Percentiles rank a stretch among this genome's conserved stretches.
Evolutionary conservation across 2,888 invertebrate genomes (phyloP).

Genomic region (Drosophila mayaguana): DNA sequence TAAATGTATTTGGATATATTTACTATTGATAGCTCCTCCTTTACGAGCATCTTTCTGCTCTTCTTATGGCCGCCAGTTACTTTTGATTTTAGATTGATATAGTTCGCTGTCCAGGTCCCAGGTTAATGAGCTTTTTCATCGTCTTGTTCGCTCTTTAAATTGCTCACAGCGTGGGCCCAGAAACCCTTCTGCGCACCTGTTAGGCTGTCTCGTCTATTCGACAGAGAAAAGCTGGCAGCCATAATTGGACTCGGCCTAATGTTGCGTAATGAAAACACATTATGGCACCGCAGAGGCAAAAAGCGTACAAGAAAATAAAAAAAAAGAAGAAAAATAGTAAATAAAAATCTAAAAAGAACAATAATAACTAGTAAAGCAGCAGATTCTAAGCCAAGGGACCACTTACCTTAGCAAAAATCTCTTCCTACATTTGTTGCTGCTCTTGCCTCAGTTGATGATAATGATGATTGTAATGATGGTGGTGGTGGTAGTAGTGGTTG

Average conservation of each 20-base stretch:
- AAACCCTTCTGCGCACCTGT: constrained; percentile 55
- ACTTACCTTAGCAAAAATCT: constrained; percentile 31
- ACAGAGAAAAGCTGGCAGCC: constrained; percentile 67
- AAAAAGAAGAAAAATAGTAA: constrained; percentile 20
- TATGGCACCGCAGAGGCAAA: constrained; percentile 56
- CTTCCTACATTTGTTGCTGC: constrained; percentile 37
- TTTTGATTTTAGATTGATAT: constrained; percentile 4
- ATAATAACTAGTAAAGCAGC: constrained; percentile 59
- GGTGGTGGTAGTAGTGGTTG: constrained; percentile 12
- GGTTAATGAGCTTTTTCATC: constrained; percentile 25
- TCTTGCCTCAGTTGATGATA: constrained; percentile 12
- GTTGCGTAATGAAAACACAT: constrained; percentile 78
- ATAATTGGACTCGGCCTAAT: constrained; percentile 74
- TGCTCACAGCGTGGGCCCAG: constrained; percentile 59
- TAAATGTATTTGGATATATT: background rate
- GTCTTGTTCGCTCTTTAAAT: constrained; percentile 17
- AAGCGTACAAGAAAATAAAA: constrained; percentile 26
- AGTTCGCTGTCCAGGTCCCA: constrained; percentile 5
- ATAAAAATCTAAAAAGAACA: constrained; percentile 20
- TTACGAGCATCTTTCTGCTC: background rate
- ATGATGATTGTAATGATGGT: constrained; percentile 44
- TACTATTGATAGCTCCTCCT: background rate
- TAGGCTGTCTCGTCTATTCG: constrained; percentile 30
- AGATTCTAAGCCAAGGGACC: constrained; percentile 40
- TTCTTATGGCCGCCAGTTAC: background rate